Percentiles rank a stretch among this genome's conserved stretches.
Conservation (phyloP, 2,797 vertebrate genomes). For the Crenichthys baileyi region DNA sequence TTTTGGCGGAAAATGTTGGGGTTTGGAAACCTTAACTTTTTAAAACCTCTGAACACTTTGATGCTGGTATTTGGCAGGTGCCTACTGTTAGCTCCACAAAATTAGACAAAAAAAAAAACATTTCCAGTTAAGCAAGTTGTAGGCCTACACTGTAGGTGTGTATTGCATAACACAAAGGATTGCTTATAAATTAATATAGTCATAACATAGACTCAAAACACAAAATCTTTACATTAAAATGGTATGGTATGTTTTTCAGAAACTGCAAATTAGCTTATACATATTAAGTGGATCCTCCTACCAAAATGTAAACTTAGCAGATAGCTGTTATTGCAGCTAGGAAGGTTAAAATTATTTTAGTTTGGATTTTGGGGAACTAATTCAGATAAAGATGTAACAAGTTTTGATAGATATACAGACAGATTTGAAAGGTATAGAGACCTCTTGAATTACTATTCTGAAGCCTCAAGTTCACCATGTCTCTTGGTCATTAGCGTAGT, state of each 20-base stretch:
- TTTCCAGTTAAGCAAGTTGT: neutral
- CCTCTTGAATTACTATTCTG: neutral
- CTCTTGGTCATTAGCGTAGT: neutral
- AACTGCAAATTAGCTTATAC: neutral
- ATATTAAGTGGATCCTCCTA: neutral
- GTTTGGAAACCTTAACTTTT: neutral
- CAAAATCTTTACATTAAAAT: conserved; percentile 23
- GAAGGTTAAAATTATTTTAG: neutral
- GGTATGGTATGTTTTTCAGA: conserved; percentile 8
- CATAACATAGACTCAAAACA: conserved; percentile 26
- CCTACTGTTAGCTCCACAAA: conserved; percentile 15
- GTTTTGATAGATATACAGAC: no score
- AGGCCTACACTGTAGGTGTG: conserved; percentile 16
- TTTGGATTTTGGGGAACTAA: neutral
- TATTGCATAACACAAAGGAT: conserved; percentile 57
- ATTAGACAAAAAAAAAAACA: no score
- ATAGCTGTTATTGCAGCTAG: neutral
- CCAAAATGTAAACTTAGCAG: neutral
- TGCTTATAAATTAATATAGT: conserved; percentile 39
- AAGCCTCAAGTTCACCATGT: neutral
- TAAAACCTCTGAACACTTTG: no score
- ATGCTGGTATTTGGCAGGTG: neutral
- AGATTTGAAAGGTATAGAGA: neutral
- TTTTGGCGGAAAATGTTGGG: neutral
- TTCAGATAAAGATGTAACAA: no score